Percentiles rank a stretch among this genome's conserved stretches.
Conservation (phyloP, 2,113 vertebrate species). For the Gnathonemus echidnorhynchus region DNA sequence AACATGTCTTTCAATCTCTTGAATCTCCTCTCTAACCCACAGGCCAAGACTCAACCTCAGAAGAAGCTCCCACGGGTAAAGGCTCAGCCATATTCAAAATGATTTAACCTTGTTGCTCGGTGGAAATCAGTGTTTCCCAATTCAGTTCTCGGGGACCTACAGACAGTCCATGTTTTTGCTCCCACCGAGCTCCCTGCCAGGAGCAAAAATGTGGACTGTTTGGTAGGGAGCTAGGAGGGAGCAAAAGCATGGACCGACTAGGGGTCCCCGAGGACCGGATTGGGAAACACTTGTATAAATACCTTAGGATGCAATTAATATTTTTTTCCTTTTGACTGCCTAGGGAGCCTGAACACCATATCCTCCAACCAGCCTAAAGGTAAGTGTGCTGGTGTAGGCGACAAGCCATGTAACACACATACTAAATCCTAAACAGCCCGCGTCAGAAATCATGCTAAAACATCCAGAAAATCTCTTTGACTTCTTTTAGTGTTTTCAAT, state of each 20-base stretch:
- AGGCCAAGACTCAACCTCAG: slow-evolving; percentile 60
- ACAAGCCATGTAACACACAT: not conserved
- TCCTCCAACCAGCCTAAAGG: slow-evolving; percentile 50
- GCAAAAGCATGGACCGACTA: not conserved
- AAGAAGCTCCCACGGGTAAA: slow-evolving; percentile 60
- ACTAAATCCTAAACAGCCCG: not conserved
- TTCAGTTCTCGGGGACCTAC: not conserved
- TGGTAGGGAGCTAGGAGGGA: not conserved
- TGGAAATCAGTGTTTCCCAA: not conserved
- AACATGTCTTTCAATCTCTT: not conserved
- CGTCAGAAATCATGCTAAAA: not conserved
- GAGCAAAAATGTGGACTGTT: not conserved
- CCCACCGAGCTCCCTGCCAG: not conserved
- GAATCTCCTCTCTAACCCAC: not conserved
- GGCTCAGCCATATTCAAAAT: not conserved
- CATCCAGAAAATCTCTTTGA: not conserved
- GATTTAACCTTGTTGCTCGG: not conserved
- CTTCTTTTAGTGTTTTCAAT: not conserved
- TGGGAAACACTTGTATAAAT: not conserved
- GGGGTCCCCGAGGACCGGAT: not conserved
- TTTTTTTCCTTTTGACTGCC: slow-evolving; percentile 25
- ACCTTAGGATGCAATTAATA: not conserved
- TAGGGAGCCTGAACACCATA: slow-evolving; percentile 56
- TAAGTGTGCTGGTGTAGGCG: slow-evolving; percentile 32
- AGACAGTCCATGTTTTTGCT: not conserved